These are phyloP conservation scores for Morone chrysops DNA, from an alignment of 2,113 vertebrate genomes.

Conservation along the genomic window DNA sequence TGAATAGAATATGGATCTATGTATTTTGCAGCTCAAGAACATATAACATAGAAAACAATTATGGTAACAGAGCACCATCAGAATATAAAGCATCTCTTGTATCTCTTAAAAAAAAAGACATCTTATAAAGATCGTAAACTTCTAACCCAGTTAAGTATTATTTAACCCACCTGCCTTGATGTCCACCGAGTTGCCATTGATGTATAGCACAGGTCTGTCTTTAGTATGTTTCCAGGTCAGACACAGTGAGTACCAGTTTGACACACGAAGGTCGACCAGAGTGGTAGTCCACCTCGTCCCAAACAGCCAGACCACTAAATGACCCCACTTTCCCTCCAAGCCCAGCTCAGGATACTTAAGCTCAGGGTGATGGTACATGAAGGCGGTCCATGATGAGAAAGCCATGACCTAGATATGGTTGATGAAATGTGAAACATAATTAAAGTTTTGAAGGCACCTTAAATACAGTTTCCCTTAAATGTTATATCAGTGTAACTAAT, in stretches of 20 bases:
- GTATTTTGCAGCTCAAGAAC: too few species aligned
- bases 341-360: slow-evolving; percentile 76
- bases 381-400: slow-evolving; percentile 79
- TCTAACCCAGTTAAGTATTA: too few species aligned
- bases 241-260: slow-evolving; percentile 85
- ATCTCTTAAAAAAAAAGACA: too few species aligned
- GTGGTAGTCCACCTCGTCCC: slow-evolving; percentile 73
- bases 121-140: background rate
- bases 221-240: slow-evolving; percentile 81
- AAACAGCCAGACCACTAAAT: slow-evolving; percentile 82
- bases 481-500: background rate
- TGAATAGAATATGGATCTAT: too few species aligned
- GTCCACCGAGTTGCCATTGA: slow-evolving; percentile 64
- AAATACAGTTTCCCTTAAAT: background rate
- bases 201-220: slow-evolving; percentile 78
- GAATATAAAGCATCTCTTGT: too few species aligned
- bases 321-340: slow-evolving; percentile 65
- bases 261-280: slow-evolving; percentile 39
- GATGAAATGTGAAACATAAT: background rate
- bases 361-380: slow-evolving; percentile 83
- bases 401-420: background rate
- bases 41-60: too few species aligned
- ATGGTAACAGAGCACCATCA: background rate
- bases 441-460: background rate
- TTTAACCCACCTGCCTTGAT: slow-evolving; percentile 50